These are phyloP conservation scores for Syngnathus acus DNA, from an alignment of 2,797 vertebrate species.

Conservation along the genomic window DNA sequence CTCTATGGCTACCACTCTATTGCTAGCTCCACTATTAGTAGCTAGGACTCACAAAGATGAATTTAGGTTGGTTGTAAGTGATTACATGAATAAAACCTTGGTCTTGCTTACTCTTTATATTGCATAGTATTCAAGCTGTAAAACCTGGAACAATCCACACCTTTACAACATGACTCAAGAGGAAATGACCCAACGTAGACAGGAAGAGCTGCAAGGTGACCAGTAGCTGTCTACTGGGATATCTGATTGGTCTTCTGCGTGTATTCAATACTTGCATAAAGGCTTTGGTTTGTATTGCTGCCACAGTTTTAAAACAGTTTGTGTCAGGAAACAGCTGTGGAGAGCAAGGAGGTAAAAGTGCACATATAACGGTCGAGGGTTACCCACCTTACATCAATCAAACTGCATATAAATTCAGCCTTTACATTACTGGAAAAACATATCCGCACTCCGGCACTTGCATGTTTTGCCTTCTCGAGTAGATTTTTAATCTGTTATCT, in stretches of 20 bases:
- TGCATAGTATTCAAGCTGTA: conserved; percentile 24
- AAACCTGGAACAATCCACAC: conserved; percentile 19
- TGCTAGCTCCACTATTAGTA: neutral
- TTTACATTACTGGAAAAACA: neutral
- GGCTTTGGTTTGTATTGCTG: conserved; percentile 30
- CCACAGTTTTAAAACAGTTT: conserved; percentile 66
- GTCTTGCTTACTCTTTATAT: conserved; percentile 34
- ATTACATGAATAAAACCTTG: conserved; percentile 34
- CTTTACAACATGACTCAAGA: conserved; percentile 36
- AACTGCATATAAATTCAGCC: conserved; percentile 28
- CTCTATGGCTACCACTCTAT: too few species aligned
- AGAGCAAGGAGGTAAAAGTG: conserved; percentile 43
- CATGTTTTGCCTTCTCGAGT: neutral
- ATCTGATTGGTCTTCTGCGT: conserved; percentile 13
- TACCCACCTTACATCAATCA: conserved; percentile 65
- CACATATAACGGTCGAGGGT: conserved; percentile 60
- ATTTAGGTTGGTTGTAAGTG: conserved; percentile 22
- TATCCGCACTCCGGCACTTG: neutral
- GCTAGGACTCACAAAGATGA: neutral
- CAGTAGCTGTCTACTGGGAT: conserved; percentile 52
- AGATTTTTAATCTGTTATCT: neutral
- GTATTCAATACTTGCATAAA: conserved; percentile 5
- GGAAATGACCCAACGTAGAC: conserved; percentile 70
- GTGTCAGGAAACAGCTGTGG: conserved; percentile 74
- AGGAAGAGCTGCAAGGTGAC: conserved; percentile 69